Conservation (phyloP, 1,140 invertebrate genomes). For the Amyelois transitella region DNA sequence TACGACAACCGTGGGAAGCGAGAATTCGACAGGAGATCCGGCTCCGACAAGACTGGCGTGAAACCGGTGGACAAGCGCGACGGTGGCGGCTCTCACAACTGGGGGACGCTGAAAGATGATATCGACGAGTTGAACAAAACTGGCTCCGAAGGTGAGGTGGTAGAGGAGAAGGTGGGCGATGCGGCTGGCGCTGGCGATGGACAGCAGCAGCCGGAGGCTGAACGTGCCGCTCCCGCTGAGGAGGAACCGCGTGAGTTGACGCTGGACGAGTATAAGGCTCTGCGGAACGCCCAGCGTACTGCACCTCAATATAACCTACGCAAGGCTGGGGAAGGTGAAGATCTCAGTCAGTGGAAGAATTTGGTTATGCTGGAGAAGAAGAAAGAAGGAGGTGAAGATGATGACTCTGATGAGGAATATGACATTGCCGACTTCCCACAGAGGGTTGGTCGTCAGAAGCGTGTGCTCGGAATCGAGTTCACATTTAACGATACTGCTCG, state of each 20-base stretch:
- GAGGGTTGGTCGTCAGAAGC: constrained; percentile 90
- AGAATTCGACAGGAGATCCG: constrained; percentile 96
- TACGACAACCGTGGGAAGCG: constrained; percentile 87
- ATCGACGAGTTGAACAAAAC: constrained; percentile 81
- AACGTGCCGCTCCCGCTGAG: constrained; percentile 75
- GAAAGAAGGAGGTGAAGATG: constrained; percentile 82
- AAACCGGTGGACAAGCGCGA: constrained; percentile 96
- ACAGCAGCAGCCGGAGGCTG: constrained; percentile 53
- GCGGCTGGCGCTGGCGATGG: constrained; percentile 73
- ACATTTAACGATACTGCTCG: constrained; percentile 89
- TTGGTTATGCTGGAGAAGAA: constrained; percentile 90
- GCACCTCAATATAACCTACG: constrained; percentile 92
- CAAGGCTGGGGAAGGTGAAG: constrained; percentile 94
- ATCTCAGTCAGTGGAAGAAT: constrained; percentile 93
- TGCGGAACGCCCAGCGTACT: constrained; percentile 80
- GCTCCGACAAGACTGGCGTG: constrained; percentile 95
- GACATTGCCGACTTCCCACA: constrained; percentile 89
- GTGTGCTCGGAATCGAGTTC: constrained; percentile 91
- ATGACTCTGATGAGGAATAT: constrained; percentile 80
- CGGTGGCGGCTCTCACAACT: constrained; percentile 94
- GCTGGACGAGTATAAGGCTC: constrained; percentile 91
- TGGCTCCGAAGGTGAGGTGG: constrained; percentile 64
- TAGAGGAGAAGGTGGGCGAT: constrained; percentile 73
- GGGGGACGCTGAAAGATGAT: constrained; percentile 95
- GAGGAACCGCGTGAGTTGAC: constrained; percentile 88